A percentile compares a stretch with the other conserved stretches of the same genome.
Evolutionary conservation across 2,113 vertebrate species (phyloP).

Genomic region (Rhodinocichla rosea): DNA sequence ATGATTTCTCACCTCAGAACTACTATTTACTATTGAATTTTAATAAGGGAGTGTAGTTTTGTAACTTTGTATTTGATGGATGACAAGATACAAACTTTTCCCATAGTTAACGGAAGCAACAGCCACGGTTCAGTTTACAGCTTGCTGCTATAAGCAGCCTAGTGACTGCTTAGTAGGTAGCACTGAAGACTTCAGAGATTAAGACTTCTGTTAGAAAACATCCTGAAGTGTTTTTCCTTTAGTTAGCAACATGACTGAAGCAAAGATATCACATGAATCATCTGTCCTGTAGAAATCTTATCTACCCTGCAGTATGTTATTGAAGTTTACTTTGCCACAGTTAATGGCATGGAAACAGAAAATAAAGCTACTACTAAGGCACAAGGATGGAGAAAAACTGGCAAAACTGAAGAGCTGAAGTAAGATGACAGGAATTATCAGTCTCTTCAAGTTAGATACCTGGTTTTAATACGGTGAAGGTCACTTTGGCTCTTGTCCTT

Average conservation of each 20-base stretch:
- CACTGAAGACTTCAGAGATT: not conserved
- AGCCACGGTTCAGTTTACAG: not conserved
- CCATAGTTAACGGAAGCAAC: not conserved
- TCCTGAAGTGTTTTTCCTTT: not conserved
- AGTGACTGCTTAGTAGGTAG: not conserved
- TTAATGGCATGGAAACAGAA: constrained; percentile 10
- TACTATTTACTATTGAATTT: not conserved
- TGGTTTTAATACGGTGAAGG: constrained; percentile 36
- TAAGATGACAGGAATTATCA: not conserved
- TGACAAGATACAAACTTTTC: not conserved
- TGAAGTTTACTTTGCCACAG: not conserved
- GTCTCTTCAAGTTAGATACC: constrained; percentile 35
- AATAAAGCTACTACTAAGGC: constrained; percentile 46
- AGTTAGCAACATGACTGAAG: not conserved
- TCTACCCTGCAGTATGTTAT: not conserved
- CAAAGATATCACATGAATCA: not conserved
- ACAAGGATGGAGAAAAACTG: constrained; percentile 36
- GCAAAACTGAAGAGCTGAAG: constrained; percentile 22
- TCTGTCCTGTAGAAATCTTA: not conserved
- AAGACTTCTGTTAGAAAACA: constrained; percentile 20
- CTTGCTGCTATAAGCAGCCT: not conserved
- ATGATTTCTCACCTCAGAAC: not conserved
- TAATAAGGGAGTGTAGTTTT: not conserved
- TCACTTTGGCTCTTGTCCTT: constrained; percentile 55
- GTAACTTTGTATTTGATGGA: not conserved